Evolutionary conservation across 2,888 invertebrate species (phyloP).

Genomic region (Dilophus febrilis): DNA sequence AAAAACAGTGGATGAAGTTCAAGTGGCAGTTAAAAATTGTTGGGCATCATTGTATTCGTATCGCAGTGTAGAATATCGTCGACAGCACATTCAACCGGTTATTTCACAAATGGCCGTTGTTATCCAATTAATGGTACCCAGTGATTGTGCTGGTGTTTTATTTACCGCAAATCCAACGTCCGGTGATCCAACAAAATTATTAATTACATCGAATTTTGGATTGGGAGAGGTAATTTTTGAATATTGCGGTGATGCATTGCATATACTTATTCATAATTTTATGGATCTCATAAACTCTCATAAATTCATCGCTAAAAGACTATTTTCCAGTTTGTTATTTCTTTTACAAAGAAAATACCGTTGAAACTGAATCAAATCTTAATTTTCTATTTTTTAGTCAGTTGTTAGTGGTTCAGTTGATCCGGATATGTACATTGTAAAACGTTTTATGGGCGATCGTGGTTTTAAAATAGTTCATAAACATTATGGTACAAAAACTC

Average conservation of each 20-base stretch:
- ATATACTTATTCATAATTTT: no score
- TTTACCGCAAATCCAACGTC: constrained; percentile 64
- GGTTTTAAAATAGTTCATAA: constrained; percentile 30
- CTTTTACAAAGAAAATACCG: no score
- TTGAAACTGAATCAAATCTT: no score
- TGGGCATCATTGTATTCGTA: constrained; percentile 70
- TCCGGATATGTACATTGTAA: constrained; percentile 52
- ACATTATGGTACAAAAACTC: constrained; percentile 37
- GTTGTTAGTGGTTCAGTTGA: constrained; percentile 64
- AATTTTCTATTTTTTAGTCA: constrained; percentile 33
- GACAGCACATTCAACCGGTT: constrained; percentile 55
- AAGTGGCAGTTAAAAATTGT: constrained; percentile 45
- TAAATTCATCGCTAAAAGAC: no score
- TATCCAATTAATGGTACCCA: constrained; percentile 56
- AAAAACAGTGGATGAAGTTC: constrained; percentile 32
- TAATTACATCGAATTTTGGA: constrained; percentile 66
- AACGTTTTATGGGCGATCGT: constrained; percentile 31
- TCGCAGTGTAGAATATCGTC: constrained; percentile 61
- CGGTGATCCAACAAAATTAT: constrained; percentile 46
- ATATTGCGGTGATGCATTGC: no score
- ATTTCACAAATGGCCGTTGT: constrained; percentile 58
- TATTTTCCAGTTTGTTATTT: no score
- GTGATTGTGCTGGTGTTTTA: constrained; percentile 59
- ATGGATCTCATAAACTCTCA: no score
- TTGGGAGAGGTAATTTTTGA: constrained; percentile 50